These are phyloP conservation scores for Ciconia maguari DNA, from an alignment of 2,113 vertebrate genomes.

Conservation along the genomic window DNA sequence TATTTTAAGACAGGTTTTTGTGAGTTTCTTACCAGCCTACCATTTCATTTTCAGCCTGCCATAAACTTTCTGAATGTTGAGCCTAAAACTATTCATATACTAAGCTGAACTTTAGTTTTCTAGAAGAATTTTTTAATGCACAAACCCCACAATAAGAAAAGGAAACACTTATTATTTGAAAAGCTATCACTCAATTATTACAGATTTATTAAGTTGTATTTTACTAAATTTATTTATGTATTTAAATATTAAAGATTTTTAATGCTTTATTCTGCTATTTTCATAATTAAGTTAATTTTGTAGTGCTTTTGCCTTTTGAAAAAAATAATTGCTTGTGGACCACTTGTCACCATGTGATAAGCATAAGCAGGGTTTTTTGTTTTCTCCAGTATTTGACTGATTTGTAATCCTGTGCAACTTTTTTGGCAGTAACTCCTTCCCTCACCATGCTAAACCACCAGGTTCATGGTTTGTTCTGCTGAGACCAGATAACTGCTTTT, in stretches of 20 bases:
- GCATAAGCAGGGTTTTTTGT: neutral
- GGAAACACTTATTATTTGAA: neutral
- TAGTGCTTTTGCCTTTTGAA: neutral
- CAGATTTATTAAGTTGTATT: neutral
- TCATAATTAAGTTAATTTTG: neutral
- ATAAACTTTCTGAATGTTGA: neutral
- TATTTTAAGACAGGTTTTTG: neutral
- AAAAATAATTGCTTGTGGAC: neutral
- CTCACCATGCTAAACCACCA: neutral
- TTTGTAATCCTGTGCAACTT: neutral
- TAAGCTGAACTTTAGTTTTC: neutral
- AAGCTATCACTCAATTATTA: neutral
- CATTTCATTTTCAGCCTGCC: neutral
- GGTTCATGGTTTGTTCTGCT: neutral
- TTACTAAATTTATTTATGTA: neutral
- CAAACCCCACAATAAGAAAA: neutral
- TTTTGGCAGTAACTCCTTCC: neutral
- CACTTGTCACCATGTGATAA: neutral
- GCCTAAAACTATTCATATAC: neutral
- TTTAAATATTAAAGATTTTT: neutral
- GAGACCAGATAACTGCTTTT: neutral
- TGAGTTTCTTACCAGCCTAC: neutral
- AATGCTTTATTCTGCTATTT: neutral
- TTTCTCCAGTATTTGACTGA: neutral
- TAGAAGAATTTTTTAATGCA: neutral